phyloP scores from a whole-genome alignment of 2,888 invertebrate genomes.

The Mylabris sibirica region DNA sequence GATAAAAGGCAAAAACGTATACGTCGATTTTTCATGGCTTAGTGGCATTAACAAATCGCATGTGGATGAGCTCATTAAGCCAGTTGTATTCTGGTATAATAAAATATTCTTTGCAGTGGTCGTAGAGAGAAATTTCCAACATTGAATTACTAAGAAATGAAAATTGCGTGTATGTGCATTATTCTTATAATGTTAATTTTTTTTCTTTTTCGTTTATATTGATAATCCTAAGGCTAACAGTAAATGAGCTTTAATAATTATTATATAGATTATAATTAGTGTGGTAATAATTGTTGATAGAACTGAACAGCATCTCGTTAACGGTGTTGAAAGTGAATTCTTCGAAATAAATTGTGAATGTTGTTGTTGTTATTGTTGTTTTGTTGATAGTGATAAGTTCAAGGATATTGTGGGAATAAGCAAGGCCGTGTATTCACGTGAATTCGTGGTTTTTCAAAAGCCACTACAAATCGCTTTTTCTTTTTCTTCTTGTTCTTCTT shows the following conservation, averaged over 20 bases:
- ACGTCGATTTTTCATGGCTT: not conserved
- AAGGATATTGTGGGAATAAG: slow-evolving; percentile 4
- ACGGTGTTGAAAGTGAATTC: not conserved
- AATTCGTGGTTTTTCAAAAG: slow-evolving; percentile 6
- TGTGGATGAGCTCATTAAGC: slow-evolving; percentile 10
- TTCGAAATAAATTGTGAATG: not conserved
- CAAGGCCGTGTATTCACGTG: not conserved
- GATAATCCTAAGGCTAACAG: not conserved
- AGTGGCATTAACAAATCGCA: slow-evolving; percentile 7
- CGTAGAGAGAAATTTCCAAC: not conserved
- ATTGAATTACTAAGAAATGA: not conserved
- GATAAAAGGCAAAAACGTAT: not conserved
- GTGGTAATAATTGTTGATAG: not conserved
- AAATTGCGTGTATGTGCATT: not conserved
- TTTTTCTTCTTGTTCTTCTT: too few species aligned
- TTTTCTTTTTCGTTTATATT: not conserved
- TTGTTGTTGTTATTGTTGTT: too few species aligned
- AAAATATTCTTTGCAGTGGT: not conserved
- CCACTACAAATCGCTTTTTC: slow-evolving; percentile 2
- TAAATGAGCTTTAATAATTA: not conserved
- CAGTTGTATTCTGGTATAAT: slow-evolving; percentile 2
- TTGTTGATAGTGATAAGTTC: not conserved
- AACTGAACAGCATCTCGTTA: not conserved
- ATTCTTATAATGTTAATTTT: not conserved
- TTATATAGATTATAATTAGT: not conserved